Base-by-base conservation (phyloP, 2,888 invertebrate genomes). In the Clivina fossor region DNA sequence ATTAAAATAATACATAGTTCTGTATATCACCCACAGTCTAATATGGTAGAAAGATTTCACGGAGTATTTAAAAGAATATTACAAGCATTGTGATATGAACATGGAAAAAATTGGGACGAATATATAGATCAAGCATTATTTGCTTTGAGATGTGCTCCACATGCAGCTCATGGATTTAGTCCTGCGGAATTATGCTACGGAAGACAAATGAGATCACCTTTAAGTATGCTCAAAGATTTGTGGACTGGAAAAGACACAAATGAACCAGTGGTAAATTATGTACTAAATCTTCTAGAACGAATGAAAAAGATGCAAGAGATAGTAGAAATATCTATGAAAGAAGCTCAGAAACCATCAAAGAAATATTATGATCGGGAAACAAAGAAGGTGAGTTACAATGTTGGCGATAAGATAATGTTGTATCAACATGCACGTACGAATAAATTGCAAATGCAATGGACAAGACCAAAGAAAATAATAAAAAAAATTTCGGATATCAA, bases 381-480 rank as follows among this genome's bases (percentile, higher is more conserved):
- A 2, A 43, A 26, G n/a, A 8, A 26, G 5, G 15, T 43, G 11
- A 13, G 4, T 1, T 43, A 43, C 8, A 1, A 43, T 3, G 26
- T 26, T 2, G 26, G 26, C 1, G 43, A 43, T 4, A 1, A 26
- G 22, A 26, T 43, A 5, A 43, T 26, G 43, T 3, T 43, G 5
- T 43, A 26, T 9, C 32, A 46, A 18, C 30, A 46, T 18, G 19
- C 33, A 1, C 19, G 20, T 3, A 33, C 47, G 19, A 47, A 47
- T 19, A 47, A 47, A 33, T 8, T 33, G 20, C 33, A 47, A 47
- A 47, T 33, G 33, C 33, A 47, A 33, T 47, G 47, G 33, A 9
- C 20, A 3, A 22, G 47, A 13, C 47, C 47, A 11, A 47, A 35
- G 22, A 47, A 47, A 35, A 15, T 47, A 11, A 20, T 33, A 4